phyloP scores from a whole-genome alignment of 2,888 invertebrate genomes.

The Polyommatus iphigenia region DNA sequence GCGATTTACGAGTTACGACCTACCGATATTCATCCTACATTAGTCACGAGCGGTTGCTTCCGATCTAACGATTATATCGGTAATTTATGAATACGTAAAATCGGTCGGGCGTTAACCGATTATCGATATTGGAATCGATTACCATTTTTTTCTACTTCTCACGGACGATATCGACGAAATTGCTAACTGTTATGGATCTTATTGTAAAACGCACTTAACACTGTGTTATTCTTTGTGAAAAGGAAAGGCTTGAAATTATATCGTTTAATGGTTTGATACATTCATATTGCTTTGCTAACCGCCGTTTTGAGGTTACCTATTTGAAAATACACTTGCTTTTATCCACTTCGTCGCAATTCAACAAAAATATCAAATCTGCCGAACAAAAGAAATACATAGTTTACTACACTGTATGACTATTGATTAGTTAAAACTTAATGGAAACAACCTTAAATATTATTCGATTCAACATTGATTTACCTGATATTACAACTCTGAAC shows the following conservation, averaged over 20 bases:
- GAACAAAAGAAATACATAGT: no score
- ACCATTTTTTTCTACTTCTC: slow-evolving; percentile 47
- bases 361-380: no score
- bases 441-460: no score
- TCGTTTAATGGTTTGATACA: background rate
- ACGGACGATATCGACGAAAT: slow-evolving; percentile 40
- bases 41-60: slow-evolving; percentile 52
- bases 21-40: slow-evolving; percentile 45
- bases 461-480: no score
- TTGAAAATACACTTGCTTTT: background rate
- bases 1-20: slow-evolving; percentile 53
- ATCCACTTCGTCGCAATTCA: background rate
- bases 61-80: slow-evolving; percentile 46
- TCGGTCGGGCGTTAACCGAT: slow-evolving; percentile 51
- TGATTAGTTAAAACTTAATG: no score
- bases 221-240: background rate
- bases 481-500: no score
- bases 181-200: slow-evolving; percentile 33
- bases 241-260: slow-evolving; percentile 6
- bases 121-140: slow-evolving; percentile 50
- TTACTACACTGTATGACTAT: no score
- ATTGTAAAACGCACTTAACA: slow-evolving; percentile 28
- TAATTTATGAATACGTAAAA: slow-evolving; percentile 47
- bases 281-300: background rate
- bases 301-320: background rate